Evolutionary conservation across 2,797 vertebrate species (phyloP), one percentile per base, ranked within the genome.

Genomic region (Tadarida brasiliensis): DNA sequence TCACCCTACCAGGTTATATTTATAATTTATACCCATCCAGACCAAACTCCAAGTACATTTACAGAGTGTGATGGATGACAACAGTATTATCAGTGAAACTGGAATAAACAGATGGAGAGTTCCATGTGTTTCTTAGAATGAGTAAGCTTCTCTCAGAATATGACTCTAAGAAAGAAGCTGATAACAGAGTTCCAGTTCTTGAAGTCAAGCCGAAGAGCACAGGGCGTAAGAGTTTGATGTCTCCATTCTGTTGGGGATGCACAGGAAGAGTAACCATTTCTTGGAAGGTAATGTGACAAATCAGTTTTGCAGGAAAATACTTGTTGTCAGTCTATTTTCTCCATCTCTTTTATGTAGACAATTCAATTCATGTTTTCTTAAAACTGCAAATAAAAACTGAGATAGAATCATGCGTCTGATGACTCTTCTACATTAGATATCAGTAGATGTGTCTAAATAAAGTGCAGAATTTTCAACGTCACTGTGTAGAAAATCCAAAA

Each of bases 201-300:
- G 30, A 94, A 57, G 59, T 61, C 85, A 90, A 10, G 65, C 90
- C 92, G 49, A 80, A 78, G 35, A 17, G 30, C 26, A 71, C 11
- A 73, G 6, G 6, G 51, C 2, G 22, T 56, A 65, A 76, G 59
- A 76, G 80, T 68, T 59, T 59, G 26, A 47, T 65, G 15, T 92
- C 26, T 77, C 17, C 39, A 78, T 88, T 82, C 20, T 90, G 26
- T 54, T 44, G 28, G 51, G n/a, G n/a, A 88, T 14, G 39, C 22
- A 33, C 47, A 76, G 65, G 28, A 94, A 70, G n/a, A 74, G 8
- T 49, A 67, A 47, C 5, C 20, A 11, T 76, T 91, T 89, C 59
- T 92, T 95, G 26, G 78, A 39, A 96, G 80, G 33, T 35, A 90
- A 93, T 54, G 6, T 59, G 33, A 59, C 30, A 68, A 84, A 33